These are phyloP conservation scores for Pterophyllum scalare DNA, from an alignment of 2,113 vertebrate genomes.

Conservation along the genomic window DNA sequence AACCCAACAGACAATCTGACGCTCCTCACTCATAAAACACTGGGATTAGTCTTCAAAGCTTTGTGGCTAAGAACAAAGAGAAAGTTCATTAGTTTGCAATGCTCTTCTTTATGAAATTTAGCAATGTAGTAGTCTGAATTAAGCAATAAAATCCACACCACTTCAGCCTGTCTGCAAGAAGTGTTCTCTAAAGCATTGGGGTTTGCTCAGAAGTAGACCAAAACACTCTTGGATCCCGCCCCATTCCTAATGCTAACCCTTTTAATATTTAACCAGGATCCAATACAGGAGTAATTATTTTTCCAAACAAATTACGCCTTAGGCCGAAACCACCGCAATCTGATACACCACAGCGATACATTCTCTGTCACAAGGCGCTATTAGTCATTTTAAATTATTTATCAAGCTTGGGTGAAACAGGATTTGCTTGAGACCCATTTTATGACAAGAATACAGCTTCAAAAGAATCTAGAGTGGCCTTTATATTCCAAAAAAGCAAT, in stretches of 20 bases:
- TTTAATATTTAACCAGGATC: constrained; percentile 82
- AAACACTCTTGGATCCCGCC: constrained; percentile 50
- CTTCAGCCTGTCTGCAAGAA: constrained; percentile 14
- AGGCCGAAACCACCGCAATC: constrained; percentile 73
- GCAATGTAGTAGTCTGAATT: constrained; percentile 31
- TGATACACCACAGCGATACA: constrained; percentile 75
- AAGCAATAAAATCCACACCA: constrained; percentile 3
- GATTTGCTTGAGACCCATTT: constrained; percentile 65
- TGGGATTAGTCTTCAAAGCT: constrained; percentile 62
- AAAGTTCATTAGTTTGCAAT: constrained; percentile 59
- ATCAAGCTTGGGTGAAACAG: constrained; percentile 75
- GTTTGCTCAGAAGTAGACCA: constrained; percentile 22
- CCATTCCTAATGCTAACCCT: constrained; percentile 72
- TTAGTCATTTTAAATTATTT: constrained; percentile 84
- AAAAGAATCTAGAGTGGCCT: constrained; percentile 42
- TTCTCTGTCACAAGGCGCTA: constrained; percentile 73
- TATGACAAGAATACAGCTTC: constrained; percentile 43
- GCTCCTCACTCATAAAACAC: constrained; percentile 64
- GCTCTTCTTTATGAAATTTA: constrained; percentile 38
- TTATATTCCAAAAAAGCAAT: constrained; percentile 26
- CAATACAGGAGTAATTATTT: constrained; percentile 82
- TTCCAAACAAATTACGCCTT: constrained; percentile 82
- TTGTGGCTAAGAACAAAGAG: constrained; percentile 29
- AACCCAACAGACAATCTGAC: constrained; percentile 65
- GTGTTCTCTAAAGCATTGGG: background rate